A percentile compares a stretch with the other conserved stretches of the same genome.
These are phyloP conservation scores for Hirtodrosophila alboralis DNA, from an alignment of 2,888 invertebrate species.

Conservation along the genomic window DNA sequence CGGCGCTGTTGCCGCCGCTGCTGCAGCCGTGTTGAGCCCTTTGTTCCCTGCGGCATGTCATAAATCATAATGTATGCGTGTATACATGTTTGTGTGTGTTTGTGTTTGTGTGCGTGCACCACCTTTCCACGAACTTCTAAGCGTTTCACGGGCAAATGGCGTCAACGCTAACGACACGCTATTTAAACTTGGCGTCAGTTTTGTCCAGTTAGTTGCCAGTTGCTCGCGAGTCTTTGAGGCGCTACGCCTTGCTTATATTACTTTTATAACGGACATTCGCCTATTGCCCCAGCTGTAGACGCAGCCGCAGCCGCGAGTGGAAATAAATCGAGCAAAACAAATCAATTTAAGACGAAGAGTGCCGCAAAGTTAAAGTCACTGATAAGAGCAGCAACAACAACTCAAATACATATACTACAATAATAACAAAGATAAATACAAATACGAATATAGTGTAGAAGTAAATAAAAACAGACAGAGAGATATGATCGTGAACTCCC, in stretches of 20 bases:
- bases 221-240: slow-evolving; percentile 21
- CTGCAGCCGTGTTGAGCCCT: slow-evolving; percentile 36
- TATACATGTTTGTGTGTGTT: slow-evolving; percentile 12
- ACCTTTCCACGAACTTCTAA: slow-evolving; percentile 73
- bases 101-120: slow-evolving; percentile 33
- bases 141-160: slow-evolving; percentile 69
- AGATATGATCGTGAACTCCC: slow-evolving; percentile 31
- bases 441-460: slow-evolving; percentile 8
- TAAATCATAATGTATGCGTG: slow-evolving; percentile 64
- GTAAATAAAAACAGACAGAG: slow-evolving; percentile 14
- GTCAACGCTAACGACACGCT: slow-evolving; percentile 30
- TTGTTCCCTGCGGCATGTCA: slow-evolving; percentile 65
- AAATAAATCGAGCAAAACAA: slow-evolving; percentile 58
- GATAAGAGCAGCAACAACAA: slow-evolving; percentile 52
- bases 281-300: slow-evolving; percentile 9
- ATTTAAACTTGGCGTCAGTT: slow-evolving; percentile 62
- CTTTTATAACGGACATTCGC: slow-evolving; percentile 37
- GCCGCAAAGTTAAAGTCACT: slow-evolving; percentile 55
- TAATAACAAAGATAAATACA: slow-evolving; percentile 15
- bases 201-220: slow-evolving; percentile 32
- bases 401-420: slow-evolving; percentile 23
- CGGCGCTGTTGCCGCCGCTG: slow-evolving; percentile 27
- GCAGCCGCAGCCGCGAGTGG: slow-evolving; percentile 6
- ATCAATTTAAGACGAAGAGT: slow-evolving; percentile 62
- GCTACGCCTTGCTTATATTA: slow-evolving; percentile 24